A percentile compares a stretch with the other conserved stretches of the same genome.
phyloP scores from a whole-genome alignment of 1,140 invertebrate genomes.

The Drosophila orosa region DNA sequence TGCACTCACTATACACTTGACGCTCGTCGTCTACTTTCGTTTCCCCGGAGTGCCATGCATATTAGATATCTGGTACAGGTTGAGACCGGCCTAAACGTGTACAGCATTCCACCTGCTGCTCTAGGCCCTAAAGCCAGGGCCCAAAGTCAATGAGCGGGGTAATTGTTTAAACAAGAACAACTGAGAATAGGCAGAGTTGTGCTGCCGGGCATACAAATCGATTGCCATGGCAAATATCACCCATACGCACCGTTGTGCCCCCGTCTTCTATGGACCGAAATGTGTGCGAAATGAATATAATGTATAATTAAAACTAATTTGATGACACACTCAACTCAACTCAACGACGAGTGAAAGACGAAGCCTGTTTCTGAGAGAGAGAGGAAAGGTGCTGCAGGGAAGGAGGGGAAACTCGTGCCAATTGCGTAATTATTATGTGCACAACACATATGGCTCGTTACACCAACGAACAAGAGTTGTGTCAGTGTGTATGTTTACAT shows the following conservation, averaged over 20 bases:
- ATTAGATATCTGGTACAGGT: conserved; percentile 62
- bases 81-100: conserved; percentile 4
- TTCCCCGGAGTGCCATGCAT: conserved; percentile 57
- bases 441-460: conserved; percentile 55
- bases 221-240: conserved; percentile 54
- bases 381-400: not conserved
- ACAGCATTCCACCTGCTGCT: conserved; percentile 18
- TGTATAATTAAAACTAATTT: conserved; percentile 63
- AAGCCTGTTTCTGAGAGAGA: not conserved
- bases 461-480: conserved; percentile 33
- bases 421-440: conserved; percentile 76
- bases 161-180: conserved; percentile 65
- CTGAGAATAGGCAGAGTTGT: conserved; percentile 17
- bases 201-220: conserved; percentile 50
- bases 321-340: conserved; percentile 46
- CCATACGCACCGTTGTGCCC: conserved; percentile 29
- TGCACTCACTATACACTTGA: conserved; percentile 25
- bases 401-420: conserved; percentile 24
- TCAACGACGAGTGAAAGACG: conserved; percentile 23
- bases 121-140: conserved; percentile 1
- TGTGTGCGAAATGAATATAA: conserved; percentile 57
- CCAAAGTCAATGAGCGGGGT: conserved; percentile 37
- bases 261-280: conserved; percentile 22
- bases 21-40: conserved; percentile 29
- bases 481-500: conserved; percentile 33